Base-by-base conservation (phyloP, 1,140 invertebrate species). In the Rhynchophorus ferrugineus region DNA sequence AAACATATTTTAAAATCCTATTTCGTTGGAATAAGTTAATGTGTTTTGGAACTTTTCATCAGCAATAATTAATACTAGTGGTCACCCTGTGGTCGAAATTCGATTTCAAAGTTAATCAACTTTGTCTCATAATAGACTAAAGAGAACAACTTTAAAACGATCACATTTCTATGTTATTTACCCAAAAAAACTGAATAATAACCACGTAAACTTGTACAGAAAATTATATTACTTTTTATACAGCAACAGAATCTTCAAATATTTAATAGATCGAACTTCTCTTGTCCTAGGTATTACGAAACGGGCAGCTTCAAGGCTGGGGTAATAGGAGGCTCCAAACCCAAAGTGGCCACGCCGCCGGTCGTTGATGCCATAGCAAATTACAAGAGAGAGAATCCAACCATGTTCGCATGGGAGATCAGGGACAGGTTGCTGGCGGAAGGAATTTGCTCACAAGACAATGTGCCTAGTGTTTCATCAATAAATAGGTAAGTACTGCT, bases 401-500 rank as follows among this genome's bases (percentile, higher is more conserved):
- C 95, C 13, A 98, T 99, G 95, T 99, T 99, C 71, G 96, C 96
- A 2, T 99, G 96, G 96, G 96, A 99, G 73, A 99, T 99, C 64
- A 77, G 96, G 29, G 95, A 99, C 74, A 80, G 94, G 72, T 81
- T 99, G 59, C 78, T 99, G 45, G 85, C 92, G 1, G 96, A 99
- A 69, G 89, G 89, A 22, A 94, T 99, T 65, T 99, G 96, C 73
- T 94, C 93, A 45, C 91, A 95, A 71, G 96, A 98, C 71, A 98
- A 97, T 73, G 95, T 98, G 57, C 96, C 96, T 66, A 95, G 91
- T 65, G 96, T 99, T 52, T 96, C 92, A 58, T 98, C 94, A 58
- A 99, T 99, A 64, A 99, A 99, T 76, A 89, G 96, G 93, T 97
- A 75, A 85, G 80, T 74, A 22, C n/a, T n/a, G n/a, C n/a, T n/a